Evolutionary conservation across 2,113 vertebrate species (phyloP).

Genomic region (Jacana jacana): DNA sequence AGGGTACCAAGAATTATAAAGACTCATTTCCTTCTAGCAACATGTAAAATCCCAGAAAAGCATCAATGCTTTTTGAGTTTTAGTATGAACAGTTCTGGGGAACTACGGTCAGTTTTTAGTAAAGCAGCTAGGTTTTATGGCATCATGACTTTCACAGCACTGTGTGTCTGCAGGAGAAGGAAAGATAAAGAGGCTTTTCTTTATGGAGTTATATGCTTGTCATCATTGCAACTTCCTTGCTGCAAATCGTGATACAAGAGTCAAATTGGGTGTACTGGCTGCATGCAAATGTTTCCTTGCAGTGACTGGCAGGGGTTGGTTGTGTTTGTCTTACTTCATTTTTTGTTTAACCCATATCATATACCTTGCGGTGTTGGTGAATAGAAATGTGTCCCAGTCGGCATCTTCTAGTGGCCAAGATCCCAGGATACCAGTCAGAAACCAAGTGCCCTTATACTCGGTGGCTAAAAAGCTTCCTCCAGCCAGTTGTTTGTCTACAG

Average conservation of each 20-base stretch:
- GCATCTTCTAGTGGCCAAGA: not conserved
- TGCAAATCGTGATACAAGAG: not conserved
- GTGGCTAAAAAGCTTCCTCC: slow-evolving; percentile 79
- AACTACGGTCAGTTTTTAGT: not conserved
- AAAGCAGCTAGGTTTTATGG: not conserved
- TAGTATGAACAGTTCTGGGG: not conserved
- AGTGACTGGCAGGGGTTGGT: not conserved
- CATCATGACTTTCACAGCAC: not conserved
- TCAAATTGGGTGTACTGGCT: not conserved
- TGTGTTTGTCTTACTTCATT: slow-evolving; percentile 19
- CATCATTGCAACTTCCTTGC: not conserved
- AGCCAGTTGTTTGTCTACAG: not conserved
- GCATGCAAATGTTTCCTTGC: not conserved
- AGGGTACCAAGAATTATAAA: not conserved
- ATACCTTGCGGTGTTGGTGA: slow-evolving; percentile 86
- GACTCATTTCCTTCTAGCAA: not conserved
- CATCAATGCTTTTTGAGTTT: not conserved
- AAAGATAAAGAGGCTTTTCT: not conserved
- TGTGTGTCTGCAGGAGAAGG: not conserved
- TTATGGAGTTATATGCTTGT: not conserved
- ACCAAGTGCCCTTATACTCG: slow-evolving; percentile 78
- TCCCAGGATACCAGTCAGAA: slow-evolving; percentile 84
- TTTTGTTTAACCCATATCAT: slow-evolving; percentile 79
- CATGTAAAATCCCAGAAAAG: not conserved
- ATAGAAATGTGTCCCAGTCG: slow-evolving; percentile 59